Base-by-base conservation (phyloP, 2,113 vertebrate species). In the Tragelaphus strepsiceros region DNA sequence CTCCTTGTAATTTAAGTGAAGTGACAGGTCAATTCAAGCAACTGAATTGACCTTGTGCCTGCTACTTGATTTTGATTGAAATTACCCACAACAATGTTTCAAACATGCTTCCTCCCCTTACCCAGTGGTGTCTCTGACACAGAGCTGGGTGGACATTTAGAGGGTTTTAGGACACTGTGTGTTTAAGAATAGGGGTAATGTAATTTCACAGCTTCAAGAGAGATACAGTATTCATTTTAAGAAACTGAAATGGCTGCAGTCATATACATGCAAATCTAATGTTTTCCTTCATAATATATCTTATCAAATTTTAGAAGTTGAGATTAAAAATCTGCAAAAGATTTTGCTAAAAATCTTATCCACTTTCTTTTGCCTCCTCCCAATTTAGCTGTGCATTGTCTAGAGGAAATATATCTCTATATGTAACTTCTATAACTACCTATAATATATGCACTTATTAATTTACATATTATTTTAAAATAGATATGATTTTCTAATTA, bases 31-130 rank as follows among this genome's bases (percentile, higher is more conserved):
- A 92, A 2, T 74, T 88, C 32, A 94, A 85, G 24, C 16, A 74
- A 95, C 26, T 85, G 74, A 59, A 77, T 46, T 61, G 30, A 89
- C 21, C 59, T 96, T 91, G 35, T 84, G 74, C 96, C 32, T 96
- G 32, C n/a, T 81, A 17, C 35, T 86, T 83, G 28, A 58, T 85
- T 91, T 96, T 94, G 24, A 92, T 1, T 92, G 59, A 94, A 94
- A 83, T 91, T 84, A 62, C 5, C 28, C 39, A 59, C 10, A 91
- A 32, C 21, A 49, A 22, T 94, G 51, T 80, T 71, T 89, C 54
- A 35, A 35, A 80, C 51, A 49, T 22, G 17, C 51, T 2, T 43
- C 0, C 2, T 22, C 21, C 5, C 0, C 21, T 24, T 21, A 6
- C 4, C 22, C 2, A 15, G 6, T 32, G 14, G 22, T 24, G 7